phyloP scores from a whole-genome alignment of 2,888 invertebrate genomes.

The Diarsia brunnea region DNA sequence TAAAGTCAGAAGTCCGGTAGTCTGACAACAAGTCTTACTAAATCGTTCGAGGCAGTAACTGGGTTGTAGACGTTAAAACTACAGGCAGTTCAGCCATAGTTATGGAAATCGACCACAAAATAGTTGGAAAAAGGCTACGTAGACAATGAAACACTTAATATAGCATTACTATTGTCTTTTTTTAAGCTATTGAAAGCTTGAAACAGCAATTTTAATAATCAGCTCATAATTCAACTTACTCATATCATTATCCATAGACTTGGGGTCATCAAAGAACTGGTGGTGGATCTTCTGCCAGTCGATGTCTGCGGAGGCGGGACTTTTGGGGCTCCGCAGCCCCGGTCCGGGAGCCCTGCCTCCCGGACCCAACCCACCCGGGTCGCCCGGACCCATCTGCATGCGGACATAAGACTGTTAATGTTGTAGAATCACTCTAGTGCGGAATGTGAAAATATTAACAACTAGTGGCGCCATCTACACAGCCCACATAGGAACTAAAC shows the following conservation, averaged over 20 bases:
- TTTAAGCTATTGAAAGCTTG: background rate
- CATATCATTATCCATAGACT: slow-evolving; percentile 90
- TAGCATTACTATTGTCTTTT: background rate
- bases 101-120: too few relatives aligned
- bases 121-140: too few relatives aligned
- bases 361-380: slow-evolving; percentile 85
- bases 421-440: slow-evolving; percentile 46
- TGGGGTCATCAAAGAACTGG: slow-evolving; percentile 95
- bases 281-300: slow-evolving; percentile 98
- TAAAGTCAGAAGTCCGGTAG: background rate
- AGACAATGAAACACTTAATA: background rate
- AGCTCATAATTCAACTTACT: slow-evolving; percentile 71
- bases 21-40: background rate
- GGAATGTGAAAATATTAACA: background rate
- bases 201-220: background rate
- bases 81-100: too few relatives aligned
- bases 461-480: background rate
- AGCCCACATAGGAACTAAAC: background rate
- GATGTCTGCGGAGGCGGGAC: slow-evolving; percentile 91
- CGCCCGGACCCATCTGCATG: slow-evolving; percentile 86
- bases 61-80: too few relatives aligned
- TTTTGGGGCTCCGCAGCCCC: slow-evolving; percentile 84
- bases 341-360: slow-evolving; percentile 72
- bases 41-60: background rate
- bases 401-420: slow-evolving; percentile 49